phyloP scores from a whole-genome alignment of 2,888 invertebrate genomes.

The Aporophyla nigra region DNA sequence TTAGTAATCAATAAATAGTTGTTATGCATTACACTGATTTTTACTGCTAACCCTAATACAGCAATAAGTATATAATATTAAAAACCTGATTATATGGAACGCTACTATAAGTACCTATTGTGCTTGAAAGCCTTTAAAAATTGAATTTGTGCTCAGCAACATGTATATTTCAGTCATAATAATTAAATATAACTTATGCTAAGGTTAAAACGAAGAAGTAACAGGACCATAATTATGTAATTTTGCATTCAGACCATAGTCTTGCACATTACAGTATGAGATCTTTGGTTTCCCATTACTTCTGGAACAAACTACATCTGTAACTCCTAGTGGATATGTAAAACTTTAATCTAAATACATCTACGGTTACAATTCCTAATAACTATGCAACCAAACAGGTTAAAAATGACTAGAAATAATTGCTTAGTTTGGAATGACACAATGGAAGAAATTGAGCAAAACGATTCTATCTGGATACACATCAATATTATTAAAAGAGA shows the following conservation, averaged over 20 bases:
- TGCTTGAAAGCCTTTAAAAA: conserved; percentile 46
- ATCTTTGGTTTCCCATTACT: conserved; percentile 36
- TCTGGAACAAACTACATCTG: conserved; percentile 35
- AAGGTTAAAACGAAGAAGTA: conserved; percentile 24
- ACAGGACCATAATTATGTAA: conserved; percentile 13
- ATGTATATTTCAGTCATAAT: conserved; percentile 51
- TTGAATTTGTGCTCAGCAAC: conserved; percentile 49
- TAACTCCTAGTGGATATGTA: conserved; percentile 61
- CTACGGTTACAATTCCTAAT: conserved; percentile 62
- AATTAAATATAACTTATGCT: conserved; percentile 12
- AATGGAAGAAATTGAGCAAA: conserved; percentile 76
- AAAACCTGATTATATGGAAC: conserved; percentile 12
- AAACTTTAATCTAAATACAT: conserved; percentile 56
- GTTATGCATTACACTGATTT: conserved; percentile 53
- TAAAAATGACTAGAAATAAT: conserved; percentile 69
- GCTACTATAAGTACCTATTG: conserved; percentile 32
- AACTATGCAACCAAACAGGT: conserved; percentile 61
- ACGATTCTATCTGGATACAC: conserved; percentile 56
- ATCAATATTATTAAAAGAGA: conserved; percentile 50
- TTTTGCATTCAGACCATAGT: conserved; percentile 10
- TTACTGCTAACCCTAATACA: conserved; percentile 44
- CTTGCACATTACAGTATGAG: conserved; percentile 38
- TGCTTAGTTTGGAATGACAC: conserved; percentile 65
- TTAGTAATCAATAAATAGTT: conserved; percentile 66
- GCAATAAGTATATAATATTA: conserved; percentile 22